Evolutionary conservation across 1,140 invertebrate species (phyloP), one percentile per base, ranked within the genome.

Genomic region (Anastrepha obliqua): DNA sequence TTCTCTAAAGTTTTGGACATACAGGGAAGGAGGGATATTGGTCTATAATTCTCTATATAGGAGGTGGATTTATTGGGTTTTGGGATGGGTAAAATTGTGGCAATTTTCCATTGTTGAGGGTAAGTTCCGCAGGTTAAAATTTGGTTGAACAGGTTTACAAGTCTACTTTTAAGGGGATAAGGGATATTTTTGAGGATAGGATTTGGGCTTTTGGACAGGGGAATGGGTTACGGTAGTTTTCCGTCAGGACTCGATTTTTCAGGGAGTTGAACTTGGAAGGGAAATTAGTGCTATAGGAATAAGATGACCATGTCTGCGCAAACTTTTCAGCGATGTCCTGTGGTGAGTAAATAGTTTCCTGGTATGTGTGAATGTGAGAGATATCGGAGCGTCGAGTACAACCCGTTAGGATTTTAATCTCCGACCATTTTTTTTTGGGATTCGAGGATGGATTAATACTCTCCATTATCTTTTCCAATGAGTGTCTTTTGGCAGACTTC

Each of bases 401-500:
- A 20, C 88, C 87, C 2, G 88, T 86, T 62, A 88, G 86, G 4
- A 67, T 74, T 87, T 88, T 86, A 62, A 88, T 74, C 39, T 88
- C 85, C 20, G 51, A 47, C 85, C 86, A 88, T 44, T 88, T 86
- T 86, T 88, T 88, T 20, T 89, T 89, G 65, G 88, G 9, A 9
- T 62, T 51, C 8, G 88, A 87, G 47, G 74, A 4, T 29, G 88
- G 87, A 8, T 81, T 87, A 3, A 89, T 88, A 62, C 20, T 78
- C 4, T 67, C 87, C 15, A 86, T 89, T 29, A 85, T 88, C 15
- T 89, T 87, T 59, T 88, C 64, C 8, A 88, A 78, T 29, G 44
- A 87, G 8, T 70, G 64, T 15, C 17, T 60, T 62, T 87, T 87
- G 11, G 85, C 67, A 9, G 17, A 11, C 8, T 86, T 60, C 2